Base-by-base conservation (phyloP, 1,140 invertebrate species). In the Coboldia fuscipes region DNA sequence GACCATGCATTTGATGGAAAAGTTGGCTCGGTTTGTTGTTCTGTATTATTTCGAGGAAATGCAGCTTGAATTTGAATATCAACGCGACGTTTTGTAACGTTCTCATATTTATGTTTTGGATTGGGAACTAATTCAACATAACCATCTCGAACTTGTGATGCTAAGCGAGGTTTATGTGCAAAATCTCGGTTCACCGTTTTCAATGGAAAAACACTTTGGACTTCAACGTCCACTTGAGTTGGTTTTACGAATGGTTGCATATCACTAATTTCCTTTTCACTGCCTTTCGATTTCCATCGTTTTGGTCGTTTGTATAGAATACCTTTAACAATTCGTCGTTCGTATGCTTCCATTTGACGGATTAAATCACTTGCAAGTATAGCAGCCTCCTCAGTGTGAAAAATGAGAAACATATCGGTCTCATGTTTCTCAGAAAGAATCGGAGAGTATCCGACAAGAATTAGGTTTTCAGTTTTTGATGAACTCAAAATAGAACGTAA, bases 401-500 rank as follows among this genome's bases (percentile, higher is more conserved):
- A 53, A 5, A 65, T 75, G 8, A 72, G 47, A 38, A 72, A 78
- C n/a, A 78, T 54, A 42, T 74, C 74, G 40, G 76, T 68, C 32
- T 69, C 67, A 2, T 62, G 48, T 19, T 69, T 51, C n/a, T 61
- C 59, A 0, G 66, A 58, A 34, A 70, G 58, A 26, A 66, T 60
- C 1, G 69, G 65, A 5, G 72, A 67, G 41, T 74, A 79, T 9
- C 75, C 75, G 30, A 81, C 57, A 0, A 82, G 50, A 3, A 81
- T 48, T 13, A 63, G 56, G 2, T 62, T 41, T 8, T 65, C 63
- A 2, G 60, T 51, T 34, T 57, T 63, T 1, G 70, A 35, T 0
- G 55, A 56, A 14, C 45, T 43, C 3, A 63, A 47, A 0, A 60
- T 44, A 7, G 61, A 54, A 6, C 65, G 51, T 7, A 58, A 42